Evolutionary conservation across 1,140 invertebrate species (phyloP), one percentile per base, ranked within the genome.

Genomic region (Melipona quadrifasciata): DNA sequence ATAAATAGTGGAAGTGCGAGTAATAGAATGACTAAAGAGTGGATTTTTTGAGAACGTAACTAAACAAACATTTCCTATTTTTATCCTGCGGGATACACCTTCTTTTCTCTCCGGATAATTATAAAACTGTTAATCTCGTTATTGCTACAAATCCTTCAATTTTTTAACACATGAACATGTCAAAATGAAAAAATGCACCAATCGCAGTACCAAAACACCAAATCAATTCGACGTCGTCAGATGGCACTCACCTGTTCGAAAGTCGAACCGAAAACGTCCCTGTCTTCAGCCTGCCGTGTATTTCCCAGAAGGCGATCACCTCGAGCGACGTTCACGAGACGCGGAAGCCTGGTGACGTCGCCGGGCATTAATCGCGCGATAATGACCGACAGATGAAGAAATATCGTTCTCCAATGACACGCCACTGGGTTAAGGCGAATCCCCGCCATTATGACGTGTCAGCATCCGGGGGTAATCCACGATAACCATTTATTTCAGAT

Each of bases 401-500:
- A 82, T 85, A 80, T 67, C 88, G 80, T 81, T 74, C 64, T 82
- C 75, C 74, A 77, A 82, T 73, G 82, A 85, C 77, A 24, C 24
- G 81, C 47, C 71, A 80, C 27, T 83, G 70, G 67, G 61, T 85
- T 84, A 84, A 82, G 67, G 65, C 85, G 80, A 90, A 84, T 90
- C 71, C 80, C 31, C 61, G 77, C 78, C 67, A 86, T 86, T 90
- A 81, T 65, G 76, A 85, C 71, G 51, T 86, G 80, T 86, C 89
- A 90, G 58, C 70, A 84, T 87, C 85, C 71, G 61, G 34, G 71
- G 82, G 67, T 85, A 90, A 90, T 90, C 74, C 77, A 55, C 61
- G 78, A 87, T 84, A 86, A 84, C 71, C 84, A 90, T 88, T 90
- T 90, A 86, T 88, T 90, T 86, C 64, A 80, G 70, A 85, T 87